These are phyloP conservation scores for Ochlodes sylvanus DNA, from an alignment of 2,888 invertebrate species.

Conservation along the genomic window DNA sequence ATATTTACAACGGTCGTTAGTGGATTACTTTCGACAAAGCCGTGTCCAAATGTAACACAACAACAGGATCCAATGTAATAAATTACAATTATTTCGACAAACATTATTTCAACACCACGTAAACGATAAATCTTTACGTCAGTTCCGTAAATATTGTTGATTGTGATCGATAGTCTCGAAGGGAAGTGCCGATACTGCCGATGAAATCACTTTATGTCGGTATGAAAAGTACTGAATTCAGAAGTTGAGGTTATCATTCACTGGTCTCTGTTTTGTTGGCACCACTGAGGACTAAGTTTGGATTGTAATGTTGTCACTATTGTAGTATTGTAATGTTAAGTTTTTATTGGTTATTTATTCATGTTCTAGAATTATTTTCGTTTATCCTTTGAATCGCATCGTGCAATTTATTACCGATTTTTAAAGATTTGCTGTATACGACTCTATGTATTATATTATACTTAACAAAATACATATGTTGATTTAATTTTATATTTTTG, in stretches of 20 bases:
- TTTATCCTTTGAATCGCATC: conserved; percentile 6
- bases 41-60: too few species aligned
- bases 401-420: conserved; percentile 12
- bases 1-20: too few species aligned
- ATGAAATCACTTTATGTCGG: conserved; percentile 19
- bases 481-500: too few species aligned
- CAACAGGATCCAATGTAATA: background rate
- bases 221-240: conserved; percentile 25
- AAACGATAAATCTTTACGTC: conserved; percentile 11
- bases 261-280: conserved; percentile 29
- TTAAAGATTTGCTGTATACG: conserved; percentile 10
- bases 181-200: conserved; percentile 9
- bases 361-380: conserved; percentile 1
- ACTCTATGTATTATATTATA: background rate
- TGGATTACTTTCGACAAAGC: too few species aligned
- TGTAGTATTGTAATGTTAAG: conserved; percentile 22
- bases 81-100: conserved; percentile 3
- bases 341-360: conserved; percentile 32
- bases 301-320: conserved; percentile 21
- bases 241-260: conserved; percentile 15
- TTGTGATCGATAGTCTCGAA: conserved; percentile 12
- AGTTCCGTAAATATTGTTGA: conserved; percentile 21
- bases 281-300: conserved; percentile 21
- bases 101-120: conserved; percentile 2
- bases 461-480: too few species aligned